Evolutionary conservation across 1,140 invertebrate genomes (phyloP).

Genomic region (Antheraea mylitta): DNA sequence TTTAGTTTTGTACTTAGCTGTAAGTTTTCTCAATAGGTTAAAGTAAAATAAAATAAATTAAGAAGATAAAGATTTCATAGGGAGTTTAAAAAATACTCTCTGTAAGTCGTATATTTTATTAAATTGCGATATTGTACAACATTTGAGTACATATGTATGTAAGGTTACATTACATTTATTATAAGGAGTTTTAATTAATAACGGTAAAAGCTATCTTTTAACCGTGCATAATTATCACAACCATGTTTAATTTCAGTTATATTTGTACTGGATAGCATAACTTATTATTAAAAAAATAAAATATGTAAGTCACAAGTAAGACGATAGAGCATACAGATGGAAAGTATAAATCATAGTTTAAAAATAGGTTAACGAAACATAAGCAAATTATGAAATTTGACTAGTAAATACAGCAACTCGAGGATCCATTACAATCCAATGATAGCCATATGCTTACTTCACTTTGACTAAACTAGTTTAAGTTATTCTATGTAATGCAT

Average conservation of each 20-base stretch:
- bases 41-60: too few species aligned
- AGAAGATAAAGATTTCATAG: not conserved
- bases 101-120: not conserved
- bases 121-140: not conserved
- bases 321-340: not conserved
- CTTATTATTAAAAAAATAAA: not conserved
- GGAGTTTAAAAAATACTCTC: not conserved
- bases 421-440: not conserved
- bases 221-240: conserved; percentile 1
- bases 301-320: not conserved
- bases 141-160: not conserved
- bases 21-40: too few species aligned
- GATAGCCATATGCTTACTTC: not conserved
- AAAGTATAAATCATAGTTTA: not conserved
- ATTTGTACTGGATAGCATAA: conserved; percentile 8
- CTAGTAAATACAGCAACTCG: not conserved
- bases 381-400: not conserved
- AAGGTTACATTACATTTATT: not conserved
- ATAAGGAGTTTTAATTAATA: too few species aligned
- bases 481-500: not conserved
- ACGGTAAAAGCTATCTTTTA: too few species aligned
- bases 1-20: too few species aligned
- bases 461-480: not conserved
- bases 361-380: conserved; percentile 2
- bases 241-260: not conserved